A percentile compares a stretch with the other conserved stretches of the same genome.
These are phyloP conservation scores for Sinohyriopsis cumingii DNA, from an alignment of 2,888 invertebrate genomes.

Conservation along the genomic window DNA sequence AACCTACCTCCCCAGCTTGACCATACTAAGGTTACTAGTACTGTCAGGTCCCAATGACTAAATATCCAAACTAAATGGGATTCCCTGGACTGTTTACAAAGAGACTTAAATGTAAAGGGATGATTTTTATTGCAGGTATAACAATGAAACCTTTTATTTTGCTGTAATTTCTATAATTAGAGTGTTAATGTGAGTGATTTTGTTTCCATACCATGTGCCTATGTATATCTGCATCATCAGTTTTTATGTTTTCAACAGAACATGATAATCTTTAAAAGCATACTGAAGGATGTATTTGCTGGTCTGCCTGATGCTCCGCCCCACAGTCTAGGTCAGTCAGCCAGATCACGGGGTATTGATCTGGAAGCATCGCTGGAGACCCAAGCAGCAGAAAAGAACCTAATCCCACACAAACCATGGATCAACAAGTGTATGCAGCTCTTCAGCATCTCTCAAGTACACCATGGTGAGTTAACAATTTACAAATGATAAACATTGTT, in stretches of 20 bases:
- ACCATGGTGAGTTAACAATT: conserved; percentile 58
- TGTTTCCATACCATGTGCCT: too few species aligned
- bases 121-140: too few species aligned
- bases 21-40: too few species aligned
- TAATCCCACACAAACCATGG: conserved; percentile 69
- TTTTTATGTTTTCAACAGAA: conserved; percentile 45
- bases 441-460: conserved; percentile 65
- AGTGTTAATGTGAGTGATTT: too few species aligned
- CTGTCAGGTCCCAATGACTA: too few species aligned
- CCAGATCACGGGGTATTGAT: conserved; percentile 53
- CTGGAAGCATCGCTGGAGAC: conserved; percentile 60
- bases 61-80: too few species aligned
- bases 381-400: conserved; percentile 60
- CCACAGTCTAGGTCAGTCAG: conserved; percentile 45
- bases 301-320: conserved; percentile 64
- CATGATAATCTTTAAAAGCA: conserved; percentile 60
- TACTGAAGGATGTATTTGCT: conserved; percentile 66
- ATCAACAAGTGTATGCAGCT: conserved; percentile 68
- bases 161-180: too few species aligned
- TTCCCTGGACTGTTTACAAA: too few species aligned
- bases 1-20: too few species aligned
- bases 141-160: too few species aligned
- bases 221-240: too few species aligned
- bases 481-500: neutral
- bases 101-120: too few species aligned